phyloP scores from a whole-genome alignment of 2,113 vertebrate genomes.

The Chloroceryle aenea region DNA sequence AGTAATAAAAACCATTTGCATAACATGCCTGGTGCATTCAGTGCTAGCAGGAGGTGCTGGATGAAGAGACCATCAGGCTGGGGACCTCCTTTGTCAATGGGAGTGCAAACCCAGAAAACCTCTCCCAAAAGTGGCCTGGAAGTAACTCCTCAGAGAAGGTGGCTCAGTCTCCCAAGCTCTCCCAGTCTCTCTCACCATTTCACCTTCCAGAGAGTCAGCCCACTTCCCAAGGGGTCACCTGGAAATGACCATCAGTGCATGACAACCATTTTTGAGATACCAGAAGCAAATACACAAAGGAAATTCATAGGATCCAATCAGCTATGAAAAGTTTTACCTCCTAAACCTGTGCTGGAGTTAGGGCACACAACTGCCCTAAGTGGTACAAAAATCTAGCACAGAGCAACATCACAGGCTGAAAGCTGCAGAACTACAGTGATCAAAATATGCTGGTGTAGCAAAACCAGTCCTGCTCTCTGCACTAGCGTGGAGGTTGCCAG shows the following conservation, averaged over 20 bases:
- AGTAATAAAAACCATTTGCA: not conserved
- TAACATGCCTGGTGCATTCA: not conserved
- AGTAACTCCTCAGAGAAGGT: not conserved
- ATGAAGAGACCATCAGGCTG: not conserved
- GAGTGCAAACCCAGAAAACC: not conserved
- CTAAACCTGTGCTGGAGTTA: not conserved
- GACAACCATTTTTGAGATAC: not conserved
- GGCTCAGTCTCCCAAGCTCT: not conserved
- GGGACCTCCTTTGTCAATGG: not conserved
- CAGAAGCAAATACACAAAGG: not conserved
- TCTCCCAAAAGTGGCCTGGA: not conserved
- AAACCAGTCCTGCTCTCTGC: not conserved
- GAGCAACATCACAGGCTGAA: not conserved
- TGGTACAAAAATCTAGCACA: not conserved
- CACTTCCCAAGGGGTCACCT: not conserved
- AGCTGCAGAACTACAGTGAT: not conserved
- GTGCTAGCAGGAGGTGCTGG: not conserved
- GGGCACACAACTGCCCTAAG: not conserved
- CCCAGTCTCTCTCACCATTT: too few species aligned
- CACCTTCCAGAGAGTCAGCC: not conserved
- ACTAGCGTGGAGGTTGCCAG: not conserved
- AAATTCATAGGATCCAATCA: not conserved
- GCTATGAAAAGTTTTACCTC: not conserved
- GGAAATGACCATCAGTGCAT: not conserved
- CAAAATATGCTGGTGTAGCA: not conserved